These are phyloP conservation scores for Calephelis nemesis DNA, from an alignment of 1,140 invertebrate genomes.

Conservation along the genomic window DNA sequence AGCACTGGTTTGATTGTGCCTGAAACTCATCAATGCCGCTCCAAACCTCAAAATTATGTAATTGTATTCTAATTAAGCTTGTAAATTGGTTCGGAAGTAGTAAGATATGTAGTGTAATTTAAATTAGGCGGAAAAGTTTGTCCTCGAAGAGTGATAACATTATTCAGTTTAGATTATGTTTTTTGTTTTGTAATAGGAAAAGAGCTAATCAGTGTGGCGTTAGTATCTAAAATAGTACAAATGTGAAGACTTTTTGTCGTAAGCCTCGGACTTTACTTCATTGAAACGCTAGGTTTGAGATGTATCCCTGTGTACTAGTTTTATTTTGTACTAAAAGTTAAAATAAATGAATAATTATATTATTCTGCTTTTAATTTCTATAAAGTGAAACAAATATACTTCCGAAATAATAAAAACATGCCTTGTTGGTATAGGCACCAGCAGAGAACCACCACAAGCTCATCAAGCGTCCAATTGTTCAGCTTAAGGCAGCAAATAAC, in stretches of 20 bases:
- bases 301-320: conserved; percentile 80
- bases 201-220: conserved; percentile 75
- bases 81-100: conserved; percentile 61
- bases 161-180: conserved; percentile 71
- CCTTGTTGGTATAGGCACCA: too few relatives aligned
- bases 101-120: conserved; percentile 53
- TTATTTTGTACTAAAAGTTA: conserved; percentile 80
- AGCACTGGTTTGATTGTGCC: conserved; percentile 76
- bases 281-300: conserved; percentile 79
- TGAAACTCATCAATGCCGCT: conserved; percentile 77
- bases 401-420: background rate
- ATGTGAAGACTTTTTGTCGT: conserved; percentile 80
- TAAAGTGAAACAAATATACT: background rate
- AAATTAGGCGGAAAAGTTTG: conserved; percentile 54
- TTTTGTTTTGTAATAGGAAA: conserved; percentile 66
- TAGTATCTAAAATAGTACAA: conserved; percentile 81
- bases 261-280: conserved; percentile 77
- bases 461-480: too few relatives aligned
- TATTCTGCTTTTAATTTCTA: conserved; percentile 15
- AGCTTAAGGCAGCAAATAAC: too few relatives aligned
- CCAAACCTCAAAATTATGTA: conserved; percentile 78
- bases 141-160: conserved; percentile 75
- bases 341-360: conserved; percentile 76
- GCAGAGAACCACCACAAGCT: too few relatives aligned
- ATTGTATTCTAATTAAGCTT: conserved; percentile 67